Evolutionary conservation across 1,140 invertebrate genomes (phyloP).

Genomic region (Oryctes rhinoceros): DNA sequence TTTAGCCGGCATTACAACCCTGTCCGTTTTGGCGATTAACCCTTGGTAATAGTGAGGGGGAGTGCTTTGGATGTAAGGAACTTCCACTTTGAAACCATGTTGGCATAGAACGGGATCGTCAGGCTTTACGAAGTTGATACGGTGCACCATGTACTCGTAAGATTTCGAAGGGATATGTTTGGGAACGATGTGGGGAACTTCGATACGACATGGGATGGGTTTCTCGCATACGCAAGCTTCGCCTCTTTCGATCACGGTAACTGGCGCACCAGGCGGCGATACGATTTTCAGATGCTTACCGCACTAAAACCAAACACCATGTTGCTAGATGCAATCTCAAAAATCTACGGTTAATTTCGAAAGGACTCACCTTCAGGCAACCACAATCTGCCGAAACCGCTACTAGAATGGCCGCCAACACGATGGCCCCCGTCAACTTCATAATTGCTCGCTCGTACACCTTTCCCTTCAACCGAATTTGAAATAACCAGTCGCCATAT

Average conservation of each 20-base stretch:
- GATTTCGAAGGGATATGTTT: neutral
- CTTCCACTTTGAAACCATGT: constrained; percentile 14
- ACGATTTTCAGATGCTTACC: constrained; percentile 19
- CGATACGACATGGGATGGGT: neutral
- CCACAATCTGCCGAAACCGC: constrained; percentile 1
- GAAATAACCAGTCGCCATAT: neutral
- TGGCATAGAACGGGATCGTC: neutral
- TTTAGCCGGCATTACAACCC: constrained; percentile 13
- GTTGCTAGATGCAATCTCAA: neutral
- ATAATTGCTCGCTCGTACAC: neutral
- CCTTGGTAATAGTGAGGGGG: neutral
- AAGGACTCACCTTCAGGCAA: constrained; percentile 13
- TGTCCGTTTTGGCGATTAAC: neutral
- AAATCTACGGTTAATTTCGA: neutral
- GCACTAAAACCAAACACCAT: constrained; percentile 28
- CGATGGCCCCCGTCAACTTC: neutral
- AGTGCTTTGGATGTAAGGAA: neutral
- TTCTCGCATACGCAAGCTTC: constrained; percentile 4
- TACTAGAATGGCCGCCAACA: neutral
- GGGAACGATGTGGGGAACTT: neutral
- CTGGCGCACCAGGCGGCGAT: constrained; percentile 21
- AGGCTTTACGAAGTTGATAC: neutral
- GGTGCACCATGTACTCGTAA: constrained; percentile 12
- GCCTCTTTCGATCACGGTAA: constrained; percentile 12
- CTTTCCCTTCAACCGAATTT: neutral